Conservation (phyloP, 2,113 vertebrate species). For the Ariopsis seemanni region DNA sequence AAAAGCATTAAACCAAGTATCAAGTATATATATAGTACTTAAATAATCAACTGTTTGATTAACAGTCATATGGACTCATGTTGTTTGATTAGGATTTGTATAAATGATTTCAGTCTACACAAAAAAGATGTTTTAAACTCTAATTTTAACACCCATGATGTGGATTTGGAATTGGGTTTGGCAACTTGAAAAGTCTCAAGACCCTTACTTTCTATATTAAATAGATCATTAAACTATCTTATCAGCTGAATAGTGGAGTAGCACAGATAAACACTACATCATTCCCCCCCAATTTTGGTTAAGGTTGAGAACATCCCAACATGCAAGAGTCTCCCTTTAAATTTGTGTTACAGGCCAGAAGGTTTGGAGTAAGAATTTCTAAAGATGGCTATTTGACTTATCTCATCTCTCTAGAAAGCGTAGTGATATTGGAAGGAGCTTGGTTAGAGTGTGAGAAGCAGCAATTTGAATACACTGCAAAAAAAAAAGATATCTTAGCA, state of each 20-base stretch:
- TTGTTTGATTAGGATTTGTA: not conserved
- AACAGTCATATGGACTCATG: not conserved
- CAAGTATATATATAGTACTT: not conserved
- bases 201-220: not conserved
- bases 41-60: not conserved
- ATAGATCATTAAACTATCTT: not conserved
- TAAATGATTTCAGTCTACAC: not conserved
- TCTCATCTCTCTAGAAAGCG: not conserved
- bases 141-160: not conserved
- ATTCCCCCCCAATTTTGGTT: not conserved
- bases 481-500: too few relatives aligned
- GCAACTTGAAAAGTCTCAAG: not conserved
- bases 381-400: conserved; percentile 3
- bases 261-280: not conserved
- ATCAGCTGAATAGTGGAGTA: not conserved
- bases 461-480: conserved; percentile 28
- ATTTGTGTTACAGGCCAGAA: not conserved
- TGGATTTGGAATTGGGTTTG: not conserved
- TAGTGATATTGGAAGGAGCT: not conserved
- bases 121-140: not conserved
- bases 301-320: not conserved
- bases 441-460: conserved; percentile 13
- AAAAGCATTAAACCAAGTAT: not conserved
- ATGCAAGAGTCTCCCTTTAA: not conserved
- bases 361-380: not conserved